Evolutionary conservation across 2,113 vertebrate genomes (phyloP), one percentile per base, ranked within the genome.

Genomic region (Pseudorasbora parva): DNA sequence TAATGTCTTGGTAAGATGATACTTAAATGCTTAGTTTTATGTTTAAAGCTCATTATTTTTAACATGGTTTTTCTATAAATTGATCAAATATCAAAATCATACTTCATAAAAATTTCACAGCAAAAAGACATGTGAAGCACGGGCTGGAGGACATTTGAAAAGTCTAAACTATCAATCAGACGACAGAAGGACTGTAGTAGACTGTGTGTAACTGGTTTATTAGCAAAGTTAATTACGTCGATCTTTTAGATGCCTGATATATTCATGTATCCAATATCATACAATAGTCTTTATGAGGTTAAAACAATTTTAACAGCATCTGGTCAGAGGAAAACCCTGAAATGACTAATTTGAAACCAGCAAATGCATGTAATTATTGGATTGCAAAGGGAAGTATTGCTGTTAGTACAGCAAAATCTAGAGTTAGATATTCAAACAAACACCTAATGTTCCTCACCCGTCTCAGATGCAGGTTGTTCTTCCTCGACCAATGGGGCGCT

Each of bases 401-500:
- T 64, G 5, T 64, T 33, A 62, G 25, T 64, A 10, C 60, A 54
- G 30, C 30, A 2, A 30, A 30, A 30, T 30, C 30, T 30, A 3
- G 17, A 2, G 51, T 54, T 21, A 21, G 51, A 54, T 6, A 54
- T 54, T 54, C 51, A 54, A 8, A 54, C 17, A 8, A 54, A 8
- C 51, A 54, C 49, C 1, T 51, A 51, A 51, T 15, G 21, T 43
- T n/a, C 66, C 84, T 85, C 86, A 94, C 94, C 92, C 51, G 59
- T 47, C 3, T 91, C 85, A 57, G 87, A 78, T 2, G 82, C 60
- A 60, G 85, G 69, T 4, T 37, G 54, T 21, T 86, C 5, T 30
- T 84, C 92, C 37, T 83, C 68, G 19, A 76, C 87, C 78, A 95
- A 88, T 0, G 93, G 92, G 15, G 86, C 82, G 7, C 92, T 94